These are phyloP conservation scores for Cardinalis cardinalis DNA, from an alignment of 2,113 vertebrate genomes.

Conservation along the genomic window DNA sequence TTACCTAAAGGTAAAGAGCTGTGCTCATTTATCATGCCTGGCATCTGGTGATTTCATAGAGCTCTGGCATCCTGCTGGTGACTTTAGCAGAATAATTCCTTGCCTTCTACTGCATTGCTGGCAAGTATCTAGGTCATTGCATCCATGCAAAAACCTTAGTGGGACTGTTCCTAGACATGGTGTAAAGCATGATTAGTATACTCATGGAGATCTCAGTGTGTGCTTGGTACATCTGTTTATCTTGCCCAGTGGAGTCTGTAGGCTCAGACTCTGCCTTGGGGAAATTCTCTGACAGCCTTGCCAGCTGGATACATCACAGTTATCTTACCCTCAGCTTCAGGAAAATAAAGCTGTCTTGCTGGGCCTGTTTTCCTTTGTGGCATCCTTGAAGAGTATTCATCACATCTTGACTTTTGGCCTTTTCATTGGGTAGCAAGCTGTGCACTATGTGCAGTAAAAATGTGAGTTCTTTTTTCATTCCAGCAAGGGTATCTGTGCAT, in stretches of 20 bases:
- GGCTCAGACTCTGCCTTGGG: slow-evolving; percentile 32
- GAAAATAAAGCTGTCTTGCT: slow-evolving; percentile 22
- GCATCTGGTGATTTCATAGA: background rate
- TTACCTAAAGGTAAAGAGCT: background rate
- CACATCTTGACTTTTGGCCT: background rate
- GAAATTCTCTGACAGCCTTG: slow-evolving; percentile 30
- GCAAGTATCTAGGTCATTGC: slow-evolving; percentile 38
- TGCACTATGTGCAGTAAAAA: background rate
- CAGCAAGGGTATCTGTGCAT: background rate
- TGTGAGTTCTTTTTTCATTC: background rate
- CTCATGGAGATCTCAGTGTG: background rate
- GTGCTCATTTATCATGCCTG: background rate
- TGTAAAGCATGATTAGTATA: background rate
- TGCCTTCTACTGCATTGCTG: background rate
- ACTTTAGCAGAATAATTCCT: background rate
- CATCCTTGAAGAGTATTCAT: background rate
- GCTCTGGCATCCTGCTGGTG: background rate
- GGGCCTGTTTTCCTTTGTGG: background rate
- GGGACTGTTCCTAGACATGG: background rate
- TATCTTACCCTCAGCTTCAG: slow-evolving; percentile 14
- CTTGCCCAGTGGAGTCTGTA: slow-evolving; percentile 21
- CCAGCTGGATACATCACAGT: slow-evolving; percentile 41
- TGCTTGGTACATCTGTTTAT: slow-evolving; percentile 37
- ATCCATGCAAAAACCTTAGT: background rate
- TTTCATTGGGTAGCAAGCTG: background rate